These are phyloP conservation scores for Misgurnus anguillicaudatus DNA, from an alignment of 2,113 vertebrate genomes.

Conservation along the genomic window DNA sequence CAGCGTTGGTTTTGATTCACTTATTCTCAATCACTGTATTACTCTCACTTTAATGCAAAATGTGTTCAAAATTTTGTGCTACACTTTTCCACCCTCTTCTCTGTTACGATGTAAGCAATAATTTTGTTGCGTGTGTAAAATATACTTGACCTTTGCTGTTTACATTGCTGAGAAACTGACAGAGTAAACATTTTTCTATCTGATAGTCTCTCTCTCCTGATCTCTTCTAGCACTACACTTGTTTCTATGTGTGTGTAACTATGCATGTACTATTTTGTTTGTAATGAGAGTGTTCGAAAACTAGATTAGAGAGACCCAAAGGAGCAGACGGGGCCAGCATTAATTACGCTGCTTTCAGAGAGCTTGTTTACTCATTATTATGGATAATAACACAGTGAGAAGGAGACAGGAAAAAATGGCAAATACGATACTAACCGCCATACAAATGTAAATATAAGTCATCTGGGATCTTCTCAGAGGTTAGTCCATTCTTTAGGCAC, in stretches of 20 bases:
- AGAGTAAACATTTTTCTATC: conserved; percentile 36
- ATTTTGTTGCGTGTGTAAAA: conserved; percentile 14
- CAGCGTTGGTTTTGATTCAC: background rate
- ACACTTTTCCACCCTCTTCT: background rate
- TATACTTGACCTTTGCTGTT: conserved; percentile 41
- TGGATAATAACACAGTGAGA: conserved; percentile 3
- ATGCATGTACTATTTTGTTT: conserved; percentile 56
- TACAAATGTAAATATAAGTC: background rate
- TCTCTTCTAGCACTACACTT: conserved; percentile 10
- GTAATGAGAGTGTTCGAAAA: conserved; percentile 46
- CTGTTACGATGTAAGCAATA: background rate
- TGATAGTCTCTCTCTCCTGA: background rate
- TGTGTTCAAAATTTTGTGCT: background rate
- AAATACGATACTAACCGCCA: background rate
- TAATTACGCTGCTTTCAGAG: conserved; percentile 60
- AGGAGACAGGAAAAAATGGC: conserved; percentile 8
- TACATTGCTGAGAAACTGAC: conserved; percentile 54
- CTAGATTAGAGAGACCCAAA: conserved; percentile 47
- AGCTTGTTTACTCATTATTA: conserved; percentile 49
- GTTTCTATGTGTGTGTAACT: background rate
- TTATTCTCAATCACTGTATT: no score
- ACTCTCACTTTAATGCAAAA: background rate
- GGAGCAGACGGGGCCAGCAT: conserved; percentile 30
- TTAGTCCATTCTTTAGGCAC: background rate
- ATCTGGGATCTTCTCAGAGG: background rate